Percentiles rank a stretch among this genome's conserved stretches.
Conservation (phyloP, 2,113 vertebrate species). For the Coryphaenoides rupestris region DNA sequence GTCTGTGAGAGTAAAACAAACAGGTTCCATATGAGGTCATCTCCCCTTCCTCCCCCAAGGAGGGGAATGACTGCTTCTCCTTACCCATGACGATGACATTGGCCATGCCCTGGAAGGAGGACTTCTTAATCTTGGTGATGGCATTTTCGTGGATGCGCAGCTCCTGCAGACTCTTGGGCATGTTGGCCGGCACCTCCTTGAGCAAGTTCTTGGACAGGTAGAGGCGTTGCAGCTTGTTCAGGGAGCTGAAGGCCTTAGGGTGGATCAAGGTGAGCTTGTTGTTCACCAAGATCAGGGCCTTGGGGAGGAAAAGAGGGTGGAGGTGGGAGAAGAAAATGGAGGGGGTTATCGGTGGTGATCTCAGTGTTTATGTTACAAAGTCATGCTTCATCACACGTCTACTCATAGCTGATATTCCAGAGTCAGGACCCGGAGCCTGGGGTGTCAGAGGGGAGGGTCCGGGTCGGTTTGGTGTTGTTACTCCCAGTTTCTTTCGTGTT, state of each 20-base stretch:
- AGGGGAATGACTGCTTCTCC: not conserved
- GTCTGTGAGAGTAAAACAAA: slow-evolving; percentile 9
- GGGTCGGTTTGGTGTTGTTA: slow-evolving; percentile 16
- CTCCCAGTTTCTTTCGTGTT: no score
- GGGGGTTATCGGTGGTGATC: not conserved
- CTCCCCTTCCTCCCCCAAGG: not conserved
- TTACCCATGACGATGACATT: slow-evolving; percentile 93
- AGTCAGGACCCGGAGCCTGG: no score
- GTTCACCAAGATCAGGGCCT: slow-evolving; percentile 95
- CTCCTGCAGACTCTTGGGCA: slow-evolving; percentile 95
- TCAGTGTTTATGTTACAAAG: not conserved
- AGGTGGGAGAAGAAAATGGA: not conserved
- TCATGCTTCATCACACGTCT: not conserved
- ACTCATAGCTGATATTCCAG: not conserved
- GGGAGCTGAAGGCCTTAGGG: slow-evolving; percentile 82
- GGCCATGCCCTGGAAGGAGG: slow-evolving; percentile 85
- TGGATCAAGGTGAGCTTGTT: slow-evolving; percentile 94
- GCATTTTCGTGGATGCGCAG: slow-evolving; percentile 94
- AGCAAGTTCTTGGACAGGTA: slow-evolving; percentile 95
- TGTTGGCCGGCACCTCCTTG: slow-evolving; percentile 92
- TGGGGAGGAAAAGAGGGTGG: not conserved
- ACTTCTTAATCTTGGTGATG: slow-evolving; percentile 89
- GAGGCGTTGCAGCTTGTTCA: slow-evolving; percentile 90
- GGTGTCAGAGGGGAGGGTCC: slow-evolving; percentile 14
- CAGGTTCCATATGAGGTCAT: not conserved